Conservation (phyloP, 2,888 invertebrate genomes). For the Chalcosyrphus nemorum region DNA sequence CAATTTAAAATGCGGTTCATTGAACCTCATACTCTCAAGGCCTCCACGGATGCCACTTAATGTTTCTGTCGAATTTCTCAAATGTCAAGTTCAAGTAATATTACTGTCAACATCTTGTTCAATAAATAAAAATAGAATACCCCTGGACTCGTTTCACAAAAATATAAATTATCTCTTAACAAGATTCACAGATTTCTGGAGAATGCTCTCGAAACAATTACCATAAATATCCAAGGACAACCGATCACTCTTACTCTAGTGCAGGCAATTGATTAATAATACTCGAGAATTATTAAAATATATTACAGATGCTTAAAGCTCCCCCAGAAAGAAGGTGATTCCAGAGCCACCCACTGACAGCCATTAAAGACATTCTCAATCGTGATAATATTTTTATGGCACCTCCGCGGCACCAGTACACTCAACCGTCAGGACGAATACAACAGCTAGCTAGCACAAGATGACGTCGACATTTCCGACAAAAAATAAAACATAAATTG, state of each 20-base stretch:
- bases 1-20: too few relatives aligned
- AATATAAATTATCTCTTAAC: neutral
- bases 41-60: too few relatives aligned
- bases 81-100: neutral
- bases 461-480: neutral
- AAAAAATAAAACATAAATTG: slow-evolving; percentile 67
- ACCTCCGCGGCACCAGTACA: neutral
- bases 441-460: neutral
- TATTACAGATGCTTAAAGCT: slow-evolving; percentile 27
- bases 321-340: slow-evolving; percentile 10
- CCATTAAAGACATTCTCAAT: slow-evolving; percentile 59
- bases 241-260: neutral
- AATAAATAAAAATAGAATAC: neutral
- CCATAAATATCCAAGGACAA: slow-evolving; percentile 10
- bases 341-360: slow-evolving; percentile 11
- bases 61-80: too few relatives aligned
- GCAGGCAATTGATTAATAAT: slow-evolving; percentile 13
- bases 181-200: neutral
- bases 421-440: neutral
- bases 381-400: slow-evolving; percentile 64
- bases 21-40: too few relatives aligned
- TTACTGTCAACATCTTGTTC: neutral
- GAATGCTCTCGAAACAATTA: slow-evolving; percentile 9
- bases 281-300: slow-evolving; percentile 14
- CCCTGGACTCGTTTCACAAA: neutral